These are phyloP conservation scores for Trachelus iudaicus DNA, from an alignment of 2,888 invertebrate genomes.

Conservation along the genomic window DNA sequence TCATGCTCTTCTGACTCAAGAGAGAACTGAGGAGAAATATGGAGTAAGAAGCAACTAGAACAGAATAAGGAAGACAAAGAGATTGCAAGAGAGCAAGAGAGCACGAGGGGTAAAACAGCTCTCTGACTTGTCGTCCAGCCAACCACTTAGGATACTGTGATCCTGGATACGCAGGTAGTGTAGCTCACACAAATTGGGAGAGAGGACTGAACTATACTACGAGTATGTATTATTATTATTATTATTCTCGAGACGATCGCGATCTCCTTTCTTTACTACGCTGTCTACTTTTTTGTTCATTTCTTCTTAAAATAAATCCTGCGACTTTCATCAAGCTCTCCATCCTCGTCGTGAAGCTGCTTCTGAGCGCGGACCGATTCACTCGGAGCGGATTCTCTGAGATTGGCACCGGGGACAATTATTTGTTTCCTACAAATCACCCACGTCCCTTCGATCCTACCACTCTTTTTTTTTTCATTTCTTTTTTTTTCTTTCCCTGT, in stretches of 20 bases:
- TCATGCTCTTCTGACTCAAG: slow-evolving; percentile 8
- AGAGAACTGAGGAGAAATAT: slow-evolving; percentile 3
- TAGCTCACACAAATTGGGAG: too few relatives aligned
- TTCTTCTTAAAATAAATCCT: slow-evolving; percentile 35
- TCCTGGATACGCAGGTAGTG: not conserved
- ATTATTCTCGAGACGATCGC: not conserved
- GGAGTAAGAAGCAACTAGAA: slow-evolving; percentile 15
- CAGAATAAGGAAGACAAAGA: slow-evolving; percentile 8
- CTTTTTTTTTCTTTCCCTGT: not conserved
- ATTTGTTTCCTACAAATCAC: slow-evolving; percentile 56
- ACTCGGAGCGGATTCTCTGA: slow-evolving; percentile 24
- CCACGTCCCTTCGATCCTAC: slow-evolving; percentile 4
- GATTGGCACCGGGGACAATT: slow-evolving; percentile 54
- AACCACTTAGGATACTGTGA: not conserved
- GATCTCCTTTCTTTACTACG: not conserved
- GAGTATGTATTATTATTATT: not conserved
- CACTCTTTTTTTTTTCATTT: not conserved
- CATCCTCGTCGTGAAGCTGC: not conserved
- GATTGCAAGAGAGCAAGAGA: not conserved
- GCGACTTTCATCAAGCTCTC: slow-evolving; percentile 41
- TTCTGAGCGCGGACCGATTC: not conserved
- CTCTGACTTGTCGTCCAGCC: not conserved
- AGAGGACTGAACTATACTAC: not conserved
- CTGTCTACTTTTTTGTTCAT: not conserved
- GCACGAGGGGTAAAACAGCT: not conserved